Percentiles rank a stretch among this genome's conserved stretches.
Conservation (phyloP, 2,113 vertebrate species). For the Vimba vimba region DNA sequence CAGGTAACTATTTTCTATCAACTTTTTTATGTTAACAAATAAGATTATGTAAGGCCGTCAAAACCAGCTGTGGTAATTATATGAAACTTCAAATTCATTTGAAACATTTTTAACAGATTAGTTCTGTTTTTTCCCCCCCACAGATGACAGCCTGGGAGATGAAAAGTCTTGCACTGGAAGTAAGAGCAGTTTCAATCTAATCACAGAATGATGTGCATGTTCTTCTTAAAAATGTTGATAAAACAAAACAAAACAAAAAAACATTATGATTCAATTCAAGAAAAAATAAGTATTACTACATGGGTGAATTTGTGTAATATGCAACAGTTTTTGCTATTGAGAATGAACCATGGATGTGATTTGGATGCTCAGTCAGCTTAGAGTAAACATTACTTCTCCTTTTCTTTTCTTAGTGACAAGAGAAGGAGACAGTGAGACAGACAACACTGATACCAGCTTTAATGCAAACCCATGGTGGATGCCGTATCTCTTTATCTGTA, state of each 20-base stretch:
- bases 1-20: background rate
- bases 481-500: constrained; percentile 15
- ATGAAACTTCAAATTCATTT: background rate
- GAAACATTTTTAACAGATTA: too few species aligned
- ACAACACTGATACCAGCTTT: background rate
- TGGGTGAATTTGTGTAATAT: too few species aligned
- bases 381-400: background rate
- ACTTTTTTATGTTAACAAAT: background rate
- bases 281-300: background rate
- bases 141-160: background rate
- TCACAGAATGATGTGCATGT: background rate
- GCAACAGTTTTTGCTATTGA: too few species aligned
- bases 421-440: background rate
- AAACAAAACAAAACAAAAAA: too few species aligned
- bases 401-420: background rate
- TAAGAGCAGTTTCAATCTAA: background rate
- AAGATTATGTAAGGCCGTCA: background rate
- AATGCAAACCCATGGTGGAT: background rate
- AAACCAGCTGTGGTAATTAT: background rate
- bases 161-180: background rate
- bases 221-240: background rate
- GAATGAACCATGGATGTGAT: too few species aligned
- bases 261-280: background rate
- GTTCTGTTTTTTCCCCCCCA: background rate
- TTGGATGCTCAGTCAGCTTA: background rate